These are phyloP conservation scores for Pantherophis alleghaniensis DNA, from an alignment of 2,797 vertebrate genomes.

Conservation along the genomic window DNA sequence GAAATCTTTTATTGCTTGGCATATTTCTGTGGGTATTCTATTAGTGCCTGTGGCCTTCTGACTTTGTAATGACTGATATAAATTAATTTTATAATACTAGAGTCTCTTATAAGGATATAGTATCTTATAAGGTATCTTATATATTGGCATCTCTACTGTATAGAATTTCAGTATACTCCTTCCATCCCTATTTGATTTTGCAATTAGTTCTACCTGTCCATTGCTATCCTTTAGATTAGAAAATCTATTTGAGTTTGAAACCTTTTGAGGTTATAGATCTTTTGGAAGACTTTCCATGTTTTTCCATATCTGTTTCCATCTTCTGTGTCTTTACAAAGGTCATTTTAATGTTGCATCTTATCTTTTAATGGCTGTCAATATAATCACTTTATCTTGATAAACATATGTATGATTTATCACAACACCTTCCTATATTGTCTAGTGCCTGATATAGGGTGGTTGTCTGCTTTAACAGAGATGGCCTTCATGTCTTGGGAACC, in stretches of 20 bases:
- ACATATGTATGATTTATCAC: background rate
- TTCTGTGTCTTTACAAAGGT: background rate
- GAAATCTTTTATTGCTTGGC: background rate
- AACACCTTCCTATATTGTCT: background rate
- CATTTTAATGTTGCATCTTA: background rate
- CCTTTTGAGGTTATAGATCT: background rate
- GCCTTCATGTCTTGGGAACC: background rate
- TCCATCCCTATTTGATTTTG: background rate
- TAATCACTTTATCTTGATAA: background rate
- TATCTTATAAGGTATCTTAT: background rate
- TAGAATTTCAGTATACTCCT: background rate
- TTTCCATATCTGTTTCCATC: background rate
- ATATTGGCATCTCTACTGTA: background rate
- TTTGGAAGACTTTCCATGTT: background rate
- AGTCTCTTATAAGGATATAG: background rate
- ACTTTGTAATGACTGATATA: background rate
- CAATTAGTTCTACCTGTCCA: background rate
- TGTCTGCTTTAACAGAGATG: background rate
- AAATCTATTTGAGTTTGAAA: background rate
- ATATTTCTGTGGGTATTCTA: background rate
- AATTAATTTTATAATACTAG: background rate
- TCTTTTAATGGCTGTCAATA: background rate
- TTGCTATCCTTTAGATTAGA: background rate
- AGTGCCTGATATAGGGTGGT: background rate
- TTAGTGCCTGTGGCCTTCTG: background rate